Evolutionary conservation across 2,797 vertebrate genomes (phyloP).

Genomic region (Chelon labrosus): DNA sequence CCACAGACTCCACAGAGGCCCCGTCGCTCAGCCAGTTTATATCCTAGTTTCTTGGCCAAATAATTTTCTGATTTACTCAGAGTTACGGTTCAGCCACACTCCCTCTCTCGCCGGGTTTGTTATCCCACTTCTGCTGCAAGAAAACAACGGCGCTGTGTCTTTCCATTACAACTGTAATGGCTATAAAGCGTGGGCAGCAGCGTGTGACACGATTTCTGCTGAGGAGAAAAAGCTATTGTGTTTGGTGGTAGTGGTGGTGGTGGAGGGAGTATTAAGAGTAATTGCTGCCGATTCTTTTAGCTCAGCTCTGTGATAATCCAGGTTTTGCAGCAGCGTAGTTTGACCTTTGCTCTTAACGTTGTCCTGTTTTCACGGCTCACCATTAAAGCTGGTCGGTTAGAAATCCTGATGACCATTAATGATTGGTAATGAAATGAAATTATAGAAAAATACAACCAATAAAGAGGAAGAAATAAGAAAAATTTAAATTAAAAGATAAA

Average conservation of each 20-base stretch:
- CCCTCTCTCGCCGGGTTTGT: background rate
- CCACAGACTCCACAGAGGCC: constrained; percentile 13
- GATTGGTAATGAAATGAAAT: no score
- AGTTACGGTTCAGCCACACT: background rate
- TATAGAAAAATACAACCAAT: background rate
- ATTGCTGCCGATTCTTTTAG: constrained; percentile 2
- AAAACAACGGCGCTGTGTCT: background rate
- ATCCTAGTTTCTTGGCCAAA: background rate
- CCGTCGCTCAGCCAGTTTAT: background rate
- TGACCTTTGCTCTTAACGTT: background rate
- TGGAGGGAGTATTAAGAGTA: no score
- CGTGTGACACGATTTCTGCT: background rate
- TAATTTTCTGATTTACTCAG: constrained; percentile 7
- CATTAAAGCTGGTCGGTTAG: background rate
- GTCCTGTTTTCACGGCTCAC: background rate
- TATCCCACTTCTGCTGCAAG: background rate
- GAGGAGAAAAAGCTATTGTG: no score
- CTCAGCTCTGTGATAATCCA: constrained; percentile 1
- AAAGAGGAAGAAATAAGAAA: no score
- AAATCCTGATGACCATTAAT: background rate
- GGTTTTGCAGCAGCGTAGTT: background rate
- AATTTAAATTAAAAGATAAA: no score
- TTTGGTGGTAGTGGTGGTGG: no score
- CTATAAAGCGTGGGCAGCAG: background rate
- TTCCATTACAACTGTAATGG: background rate